Percentiles rank a stretch among this genome's conserved stretches.
phyloP scores from a whole-genome alignment of 2,888 invertebrate genomes.

The Monoplex corrugatus region DNA sequence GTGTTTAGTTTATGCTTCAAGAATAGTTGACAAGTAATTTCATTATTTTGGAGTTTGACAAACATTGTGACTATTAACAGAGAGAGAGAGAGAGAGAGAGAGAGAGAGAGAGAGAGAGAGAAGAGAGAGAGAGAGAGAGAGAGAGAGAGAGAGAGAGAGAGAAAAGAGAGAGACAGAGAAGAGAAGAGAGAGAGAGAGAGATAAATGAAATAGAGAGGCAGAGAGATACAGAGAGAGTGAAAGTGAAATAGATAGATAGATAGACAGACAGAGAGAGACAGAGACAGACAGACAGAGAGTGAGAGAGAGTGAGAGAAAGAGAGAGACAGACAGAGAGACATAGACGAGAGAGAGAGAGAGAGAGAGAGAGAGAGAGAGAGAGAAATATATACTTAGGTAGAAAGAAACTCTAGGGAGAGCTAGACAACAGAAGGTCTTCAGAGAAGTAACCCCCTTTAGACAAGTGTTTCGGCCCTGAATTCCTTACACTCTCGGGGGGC shows the following conservation, averaged over 20 bases:
- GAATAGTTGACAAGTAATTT: too few relatives aligned
- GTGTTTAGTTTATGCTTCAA: too few relatives aligned
- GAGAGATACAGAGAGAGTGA: neutral
- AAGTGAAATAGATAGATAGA: neutral
- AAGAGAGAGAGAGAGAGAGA: constrained; percentile 12
- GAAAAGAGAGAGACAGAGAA: neutral
- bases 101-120: neutral
- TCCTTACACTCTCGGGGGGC: too few relatives aligned
- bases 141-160: constrained; percentile 16
- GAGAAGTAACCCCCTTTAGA: too few relatives aligned
- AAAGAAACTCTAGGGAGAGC: constrained; percentile 4
- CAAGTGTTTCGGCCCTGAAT: too few relatives aligned
- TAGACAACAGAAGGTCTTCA: too few relatives aligned
- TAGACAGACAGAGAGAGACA: neutral
- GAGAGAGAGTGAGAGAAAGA: neutral
- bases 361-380: constrained; percentile 18
- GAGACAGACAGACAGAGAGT: neutral
- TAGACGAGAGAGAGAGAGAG: neutral
- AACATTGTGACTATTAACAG: neutral
- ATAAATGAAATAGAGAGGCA: neutral
- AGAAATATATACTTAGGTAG: neutral
- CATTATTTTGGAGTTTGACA: too few relatives aligned
- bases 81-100: constrained; percentile 29
- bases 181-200: neutral
- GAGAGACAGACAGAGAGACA: neutral